Evolutionary conservation across 2,888 invertebrate species (phyloP).

Genomic region (Tiliacea aurago): DNA sequence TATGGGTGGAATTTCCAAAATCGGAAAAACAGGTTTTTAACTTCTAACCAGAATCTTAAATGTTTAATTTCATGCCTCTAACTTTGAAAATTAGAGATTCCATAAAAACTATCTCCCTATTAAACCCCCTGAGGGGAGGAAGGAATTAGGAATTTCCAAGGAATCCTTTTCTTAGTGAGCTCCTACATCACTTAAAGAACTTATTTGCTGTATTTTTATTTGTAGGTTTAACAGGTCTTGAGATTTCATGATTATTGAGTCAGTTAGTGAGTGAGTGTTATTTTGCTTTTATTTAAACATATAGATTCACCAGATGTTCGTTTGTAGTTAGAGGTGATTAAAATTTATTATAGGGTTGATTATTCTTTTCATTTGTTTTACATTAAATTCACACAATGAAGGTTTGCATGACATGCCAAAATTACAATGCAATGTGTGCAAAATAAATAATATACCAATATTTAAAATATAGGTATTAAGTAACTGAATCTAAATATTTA

Average conservation of each 20-base stretch:
- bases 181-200: background rate
- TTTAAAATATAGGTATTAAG: background rate
- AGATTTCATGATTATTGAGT: background rate
- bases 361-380: background rate
- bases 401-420: background rate
- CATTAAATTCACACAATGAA: background rate
- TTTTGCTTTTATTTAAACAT: background rate
- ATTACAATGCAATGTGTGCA: background rate
- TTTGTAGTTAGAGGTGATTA: background rate
- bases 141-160: background rate
- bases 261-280: background rate
- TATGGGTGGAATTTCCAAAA: background rate
- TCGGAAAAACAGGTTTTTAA: background rate
- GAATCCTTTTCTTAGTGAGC: background rate
- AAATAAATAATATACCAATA: background rate
- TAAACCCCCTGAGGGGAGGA: background rate
- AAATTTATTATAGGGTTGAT: background rate
- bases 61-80: background rate
- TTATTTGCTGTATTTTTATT: background rate
- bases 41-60: background rate
- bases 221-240: too few relatives aligned
- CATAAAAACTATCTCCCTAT: too few relatives aligned
- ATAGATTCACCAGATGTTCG: background rate
- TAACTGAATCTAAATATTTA: background rate
- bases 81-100: background rate